Evolutionary conservation across 1,140 invertebrate genomes (phyloP), one percentile per base, ranked within the genome.

Genomic region (Drosophila kikkawai): DNA sequence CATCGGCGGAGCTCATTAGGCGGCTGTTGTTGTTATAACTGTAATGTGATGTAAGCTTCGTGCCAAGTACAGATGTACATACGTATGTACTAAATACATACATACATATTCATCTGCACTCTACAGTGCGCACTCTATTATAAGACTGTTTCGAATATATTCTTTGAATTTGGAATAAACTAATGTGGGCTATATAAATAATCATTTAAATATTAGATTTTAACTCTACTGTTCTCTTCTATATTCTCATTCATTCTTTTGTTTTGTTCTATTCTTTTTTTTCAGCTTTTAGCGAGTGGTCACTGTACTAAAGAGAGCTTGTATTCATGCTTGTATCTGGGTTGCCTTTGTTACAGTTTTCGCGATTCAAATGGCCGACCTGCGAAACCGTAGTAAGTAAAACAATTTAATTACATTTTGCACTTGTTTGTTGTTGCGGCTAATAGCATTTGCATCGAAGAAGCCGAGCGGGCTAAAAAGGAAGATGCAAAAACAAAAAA

Each of bases 371-470:
- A 48, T 65, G 71, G 15, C 56, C 63, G 63, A 70, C 59, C 64
- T 70, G 84, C 68, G 84, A 87, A 87, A 84, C 84, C 84, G 85
- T 87, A 90, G 85, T 90, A 87, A 84, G 84, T 86, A 73, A 74
- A 88, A 84, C 80, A 84, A 90, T 87, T 87, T 90, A 87, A 90
- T 87, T 90, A 87, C 85, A 80, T 67, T 84, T 88, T 73, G 66
- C 77, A 55, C 59, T 86, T 79, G 74, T 78, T 77, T 79, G 69
- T 75, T 82, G 70, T 45, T 60, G 42, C 42, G 47, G 81, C 81
- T 83, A 83, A 83, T 83, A 80, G 81, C 81, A 83, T 83, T 83
- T 84, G 73, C 51, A 61, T 57, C 53, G 37, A 56, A 66, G 45
- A 66, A 44, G 48, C 37, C 51, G 42, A 34, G 7, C 19, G 6